Conservation (phyloP, 1,140 invertebrate genomes). For the Potamilus streckersoni region DNA sequence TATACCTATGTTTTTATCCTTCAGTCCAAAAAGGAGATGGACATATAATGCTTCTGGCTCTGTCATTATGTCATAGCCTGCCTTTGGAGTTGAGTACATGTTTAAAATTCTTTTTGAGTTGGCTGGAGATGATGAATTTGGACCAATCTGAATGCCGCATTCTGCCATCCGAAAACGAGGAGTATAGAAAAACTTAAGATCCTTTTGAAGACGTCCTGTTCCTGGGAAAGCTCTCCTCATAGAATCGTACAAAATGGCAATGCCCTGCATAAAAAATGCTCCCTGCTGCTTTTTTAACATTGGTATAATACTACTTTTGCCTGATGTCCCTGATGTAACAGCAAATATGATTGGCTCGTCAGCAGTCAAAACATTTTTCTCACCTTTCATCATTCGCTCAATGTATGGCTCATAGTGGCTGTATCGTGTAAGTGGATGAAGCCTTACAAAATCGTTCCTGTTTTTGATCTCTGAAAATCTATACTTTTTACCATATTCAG, state of each 20-base stretch:
- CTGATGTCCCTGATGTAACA: constrained; percentile 66
- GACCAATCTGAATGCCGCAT: constrained; percentile 58
- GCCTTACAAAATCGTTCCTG: constrained; percentile 48
- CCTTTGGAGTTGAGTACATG: constrained; percentile 60
- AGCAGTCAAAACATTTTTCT: constrained; percentile 53
- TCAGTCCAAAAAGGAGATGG: constrained; percentile 63
- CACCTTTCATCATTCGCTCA: constrained; percentile 57
- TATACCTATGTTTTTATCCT: constrained; percentile 60
- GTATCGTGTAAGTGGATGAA: constrained; percentile 59
- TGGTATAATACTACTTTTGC: constrained; percentile 57
- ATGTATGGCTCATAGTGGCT: constrained; percentile 59
- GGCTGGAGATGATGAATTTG: constrained; percentile 62
- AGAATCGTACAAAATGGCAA: constrained; percentile 49
- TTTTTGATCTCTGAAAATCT: constrained; percentile 53
- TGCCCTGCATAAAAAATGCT: constrained; percentile 60
- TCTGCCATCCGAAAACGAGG: constrained; percentile 53
- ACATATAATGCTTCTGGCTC: constrained; percentile 65
- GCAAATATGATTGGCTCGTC: constrained; percentile 56
- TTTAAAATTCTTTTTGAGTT: constrained; percentile 58
- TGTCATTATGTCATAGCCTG: constrained; percentile 56
- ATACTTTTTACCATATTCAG: constrained; percentile 58
- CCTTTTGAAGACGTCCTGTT: constrained; percentile 49
- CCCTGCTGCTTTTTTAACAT: constrained; percentile 50
- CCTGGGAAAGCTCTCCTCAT: constrained; percentile 50
- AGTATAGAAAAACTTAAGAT: constrained; percentile 63